Evolutionary conservation across 2,113 vertebrate genomes (phyloP).

Genomic region (Connochaetes taurinus): DNA sequence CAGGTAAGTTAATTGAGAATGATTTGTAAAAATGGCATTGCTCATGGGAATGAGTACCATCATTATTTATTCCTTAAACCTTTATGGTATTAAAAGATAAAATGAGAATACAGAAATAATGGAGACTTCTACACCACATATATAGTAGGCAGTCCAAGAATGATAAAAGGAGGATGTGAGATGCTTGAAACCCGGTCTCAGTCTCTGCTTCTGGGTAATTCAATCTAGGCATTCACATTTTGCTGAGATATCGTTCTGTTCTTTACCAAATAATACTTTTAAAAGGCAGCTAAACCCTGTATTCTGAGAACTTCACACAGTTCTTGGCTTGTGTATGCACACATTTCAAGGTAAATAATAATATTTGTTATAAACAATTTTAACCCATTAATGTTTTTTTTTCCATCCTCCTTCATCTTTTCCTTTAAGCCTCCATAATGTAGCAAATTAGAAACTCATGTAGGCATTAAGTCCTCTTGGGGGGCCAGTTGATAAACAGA

Average conservation of each 20-base stretch:
- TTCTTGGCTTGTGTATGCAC: neutral
- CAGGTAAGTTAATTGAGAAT: neutral
- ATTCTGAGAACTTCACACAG: neutral
- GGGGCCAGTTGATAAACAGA: neutral
- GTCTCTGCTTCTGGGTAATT: neutral
- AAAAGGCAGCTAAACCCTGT: neutral
- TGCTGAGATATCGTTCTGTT: neutral
- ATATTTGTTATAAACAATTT: neutral
- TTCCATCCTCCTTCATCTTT: neutral
- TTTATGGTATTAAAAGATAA: neutral
- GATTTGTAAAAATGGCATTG: neutral
- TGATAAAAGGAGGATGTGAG: rapidly evolving
- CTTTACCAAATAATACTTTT: neutral
- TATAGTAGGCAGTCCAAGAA: neutral
- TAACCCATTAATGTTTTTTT: neutral
- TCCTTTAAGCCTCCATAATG: neutral
- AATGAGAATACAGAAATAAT: neutral
- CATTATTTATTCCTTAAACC: neutral
- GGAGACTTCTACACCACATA: neutral
- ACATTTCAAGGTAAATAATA: neutral
- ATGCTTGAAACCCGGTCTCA: neutral
- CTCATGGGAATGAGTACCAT: neutral
- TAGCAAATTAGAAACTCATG: neutral
- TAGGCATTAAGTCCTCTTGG: neutral
- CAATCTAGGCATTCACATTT: neutral